Base-by-base conservation (phyloP, 2,888 invertebrate genomes). In the Drosophila mimica region DNA sequence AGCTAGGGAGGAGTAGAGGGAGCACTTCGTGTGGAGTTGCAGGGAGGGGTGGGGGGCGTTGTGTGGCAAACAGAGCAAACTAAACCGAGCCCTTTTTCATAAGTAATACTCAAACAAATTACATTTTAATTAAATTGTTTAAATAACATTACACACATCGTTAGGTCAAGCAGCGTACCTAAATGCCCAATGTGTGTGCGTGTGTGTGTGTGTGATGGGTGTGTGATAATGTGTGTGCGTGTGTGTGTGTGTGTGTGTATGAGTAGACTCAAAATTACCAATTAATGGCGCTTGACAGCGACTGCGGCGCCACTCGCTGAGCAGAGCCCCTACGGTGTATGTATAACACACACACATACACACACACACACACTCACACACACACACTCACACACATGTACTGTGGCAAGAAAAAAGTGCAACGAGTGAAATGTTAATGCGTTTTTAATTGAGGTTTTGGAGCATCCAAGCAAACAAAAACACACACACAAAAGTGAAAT, bases 51-150 rank as follows among this genome's bases (percentile, higher is more conserved):
- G 48, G 48, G 38, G 58, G 17, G 40, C 28, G 46, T 4, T 56
- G 20, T 57, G 57, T 43, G 46, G 62, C 40, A 56, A 56, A 38
- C 54, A 54, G 66, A 64, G 54, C 70, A 70, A 71, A 72, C 61
- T 40, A 28, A 67, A 73, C 77, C 86, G 73, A 89, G 75, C 86
- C 83, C 88, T 90, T 77, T 88, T 75, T 83, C 78, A 88, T 88
- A 88, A 89, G 87, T 83, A 86, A 88, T 88, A 86, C 56, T 78
- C 88, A 88, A 91, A 91, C 89, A 91, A 91, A 91, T 92, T 91
- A 91, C 91, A 91, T 91, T 92, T 92, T 91, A 91, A 91, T 91
- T 92, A 91, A 91, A 91, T 91, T 91, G 92, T 91, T 91, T 91
- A 88, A 91, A 85, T 85, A 88, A 91, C 89, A 91, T 91, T 91